A percentile compares a stretch with the other conserved stretches of the same genome.
Evolutionary conservation across 2,888 invertebrate species (phyloP).

Genomic region (Gerris lacustris): DNA sequence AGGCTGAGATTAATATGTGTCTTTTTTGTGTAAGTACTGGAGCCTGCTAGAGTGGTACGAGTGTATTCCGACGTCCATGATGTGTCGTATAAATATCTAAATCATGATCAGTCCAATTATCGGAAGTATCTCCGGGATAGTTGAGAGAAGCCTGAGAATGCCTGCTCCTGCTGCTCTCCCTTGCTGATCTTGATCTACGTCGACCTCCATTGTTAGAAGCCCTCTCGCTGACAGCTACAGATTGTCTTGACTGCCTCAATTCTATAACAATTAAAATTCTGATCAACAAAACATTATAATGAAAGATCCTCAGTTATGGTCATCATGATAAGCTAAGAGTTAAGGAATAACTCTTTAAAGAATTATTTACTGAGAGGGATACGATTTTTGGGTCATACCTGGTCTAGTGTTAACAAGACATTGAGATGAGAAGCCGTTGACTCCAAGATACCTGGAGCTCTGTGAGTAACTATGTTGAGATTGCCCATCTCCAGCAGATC

Average conservation of each 20-base stretch:
- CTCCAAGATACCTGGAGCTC: slow-evolving; percentile 57
- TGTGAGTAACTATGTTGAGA: slow-evolving; percentile 81
- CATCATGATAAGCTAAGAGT: background rate
- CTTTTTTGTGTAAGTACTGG: background rate
- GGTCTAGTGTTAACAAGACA: slow-evolving; percentile 64
- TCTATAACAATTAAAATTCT: slow-evolving; percentile 40
- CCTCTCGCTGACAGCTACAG: slow-evolving; percentile 68
- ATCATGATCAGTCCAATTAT: slow-evolving; percentile 90
- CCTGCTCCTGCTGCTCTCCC: slow-evolving; percentile 49
- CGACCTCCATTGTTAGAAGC: slow-evolving; percentile 60
- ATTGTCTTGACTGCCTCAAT: slow-evolving; percentile 73
- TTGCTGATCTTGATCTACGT: slow-evolving; percentile 56
- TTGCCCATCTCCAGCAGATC: slow-evolving; percentile 77
- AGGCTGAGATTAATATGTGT: background rate
- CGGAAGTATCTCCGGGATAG: slow-evolving; percentile 69
- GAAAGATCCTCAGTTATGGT: background rate
- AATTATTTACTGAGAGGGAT: too few relatives aligned
- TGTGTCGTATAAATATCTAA: slow-evolving; percentile 86
- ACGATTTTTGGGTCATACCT: slow-evolving; percentile 38
- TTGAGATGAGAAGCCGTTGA: slow-evolving; percentile 51
- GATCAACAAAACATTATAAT: background rate
- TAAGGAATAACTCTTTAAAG: background rate
- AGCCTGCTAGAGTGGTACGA: background rate
- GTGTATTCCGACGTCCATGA: background rate
- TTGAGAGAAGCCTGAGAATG: slow-evolving; percentile 65